Conservation (phyloP, 2,113 vertebrate species). For the Nettapus auritus region DNA sequence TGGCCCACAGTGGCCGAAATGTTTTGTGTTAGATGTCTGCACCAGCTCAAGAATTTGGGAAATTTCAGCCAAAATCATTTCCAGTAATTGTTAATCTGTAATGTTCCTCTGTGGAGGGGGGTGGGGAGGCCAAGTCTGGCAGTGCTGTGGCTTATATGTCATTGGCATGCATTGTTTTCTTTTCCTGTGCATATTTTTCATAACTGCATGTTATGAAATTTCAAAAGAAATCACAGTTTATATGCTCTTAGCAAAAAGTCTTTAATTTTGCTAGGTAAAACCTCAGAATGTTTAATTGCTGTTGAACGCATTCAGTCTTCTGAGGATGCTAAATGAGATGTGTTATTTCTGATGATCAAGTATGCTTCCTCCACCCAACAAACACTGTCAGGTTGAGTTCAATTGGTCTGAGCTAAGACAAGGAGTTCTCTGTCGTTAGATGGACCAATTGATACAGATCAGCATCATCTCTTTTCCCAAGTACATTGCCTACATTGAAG, state of each 20-base stretch:
- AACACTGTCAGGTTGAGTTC: neutral
- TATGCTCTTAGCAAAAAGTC: neutral
- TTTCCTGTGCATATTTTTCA: neutral
- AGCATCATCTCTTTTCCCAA: neutral
- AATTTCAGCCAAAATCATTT: neutral
- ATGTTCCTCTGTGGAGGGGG: neutral
- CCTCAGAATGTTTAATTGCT: neutral
- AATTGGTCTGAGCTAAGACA: neutral
- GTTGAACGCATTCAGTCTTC: neutral
- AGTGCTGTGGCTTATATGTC: neutral
- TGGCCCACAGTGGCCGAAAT: neutral
- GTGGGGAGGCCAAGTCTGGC: neutral
- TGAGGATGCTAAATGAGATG: neutral
- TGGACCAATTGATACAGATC: neutral
- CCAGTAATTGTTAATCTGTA: neutral
- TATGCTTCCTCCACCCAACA: neutral
- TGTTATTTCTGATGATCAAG: neutral
- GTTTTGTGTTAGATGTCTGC: neutral
- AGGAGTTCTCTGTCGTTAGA: neutral
- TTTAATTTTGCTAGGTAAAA: neutral
- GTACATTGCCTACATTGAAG: neutral
- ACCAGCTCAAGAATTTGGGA: neutral
- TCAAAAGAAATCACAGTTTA: neutral
- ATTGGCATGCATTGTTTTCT: neutral
- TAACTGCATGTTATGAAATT: neutral